These are phyloP conservation scores for Thera britannica DNA, from an alignment of 2,888 invertebrate species.

Conservation along the genomic window DNA sequence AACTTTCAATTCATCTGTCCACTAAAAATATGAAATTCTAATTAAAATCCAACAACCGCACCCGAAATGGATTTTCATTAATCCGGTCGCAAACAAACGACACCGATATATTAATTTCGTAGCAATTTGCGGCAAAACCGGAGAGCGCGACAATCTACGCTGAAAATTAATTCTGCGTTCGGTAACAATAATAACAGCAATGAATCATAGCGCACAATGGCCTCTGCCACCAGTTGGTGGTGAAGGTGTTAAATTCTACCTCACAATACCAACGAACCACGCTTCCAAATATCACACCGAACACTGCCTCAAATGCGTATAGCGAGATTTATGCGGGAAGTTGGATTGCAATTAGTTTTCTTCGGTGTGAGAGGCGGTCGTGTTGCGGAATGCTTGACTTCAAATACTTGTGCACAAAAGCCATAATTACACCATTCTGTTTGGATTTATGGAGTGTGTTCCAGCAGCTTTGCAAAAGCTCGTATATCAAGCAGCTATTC, in stretches of 20 bases:
- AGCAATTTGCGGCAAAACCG: constrained; percentile 62
- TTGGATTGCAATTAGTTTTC: constrained; percentile 76
- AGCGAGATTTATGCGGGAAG: constrained; percentile 73
- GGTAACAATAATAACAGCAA: constrained; percentile 74
- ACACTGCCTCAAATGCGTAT: constrained; percentile 56
- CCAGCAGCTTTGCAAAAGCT: constrained; percentile 31
- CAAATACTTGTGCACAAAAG: constrained; percentile 40
- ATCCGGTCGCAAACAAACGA: constrained; percentile 55
- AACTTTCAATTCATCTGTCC: constrained; percentile 19
- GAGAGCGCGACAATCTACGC: constrained; percentile 62
- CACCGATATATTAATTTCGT: constrained; percentile 61
- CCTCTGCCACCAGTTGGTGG: constrained; percentile 49
- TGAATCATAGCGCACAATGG: constrained; percentile 77
- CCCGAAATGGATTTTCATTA: constrained; percentile 43
- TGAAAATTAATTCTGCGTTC: constrained; percentile 77
- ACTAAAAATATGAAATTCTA: constrained; percentile 25
- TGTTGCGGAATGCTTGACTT: constrained; percentile 39
- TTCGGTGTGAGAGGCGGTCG: constrained; percentile 48
- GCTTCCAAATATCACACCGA: constrained; percentile 59
- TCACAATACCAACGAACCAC: constrained; percentile 60
- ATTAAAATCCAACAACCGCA: constrained; percentile 35
- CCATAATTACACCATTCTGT: constrained; percentile 40
- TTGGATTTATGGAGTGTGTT: constrained; percentile 41
- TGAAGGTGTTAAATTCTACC: constrained; percentile 75
- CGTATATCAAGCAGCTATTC: constrained; percentile 16